Evolutionary conservation across 2,797 vertebrate genomes (phyloP).

Genomic region (Cuculus canorus): DNA sequence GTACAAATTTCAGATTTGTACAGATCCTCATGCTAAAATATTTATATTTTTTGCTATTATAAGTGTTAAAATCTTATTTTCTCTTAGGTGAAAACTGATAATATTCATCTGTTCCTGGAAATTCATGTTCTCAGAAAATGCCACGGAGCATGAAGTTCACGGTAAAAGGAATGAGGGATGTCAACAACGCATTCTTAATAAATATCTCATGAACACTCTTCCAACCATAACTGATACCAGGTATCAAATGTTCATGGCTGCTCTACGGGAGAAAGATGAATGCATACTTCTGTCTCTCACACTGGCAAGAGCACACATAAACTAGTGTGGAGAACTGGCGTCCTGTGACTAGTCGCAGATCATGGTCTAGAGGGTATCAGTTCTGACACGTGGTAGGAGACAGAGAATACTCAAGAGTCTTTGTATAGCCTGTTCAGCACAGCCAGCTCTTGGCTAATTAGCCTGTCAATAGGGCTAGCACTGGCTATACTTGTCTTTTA

Average conservation of each 20-base stretch:
- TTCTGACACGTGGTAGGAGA: not conserved
- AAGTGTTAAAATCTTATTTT: not conserved
- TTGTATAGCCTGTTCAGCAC: not conserved
- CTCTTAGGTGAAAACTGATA: not conserved
- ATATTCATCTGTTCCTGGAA: not conserved
- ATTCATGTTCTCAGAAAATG: not conserved
- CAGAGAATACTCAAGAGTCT: not conserved
- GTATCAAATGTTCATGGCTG: not conserved
- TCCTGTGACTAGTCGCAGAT: not conserved
- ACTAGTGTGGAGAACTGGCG: not conserved
- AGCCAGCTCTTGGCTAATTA: slow-evolving; percentile 37
- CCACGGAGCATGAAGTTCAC: not conserved
- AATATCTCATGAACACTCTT: not conserved
- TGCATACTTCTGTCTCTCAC: not conserved
- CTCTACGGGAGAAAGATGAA: not conserved
- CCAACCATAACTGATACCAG: not conserved
- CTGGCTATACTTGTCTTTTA: not conserved
- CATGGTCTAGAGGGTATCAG: not conserved
- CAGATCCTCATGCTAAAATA: not conserved
- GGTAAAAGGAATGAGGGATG: not conserved
- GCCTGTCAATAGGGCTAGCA: not conserved
- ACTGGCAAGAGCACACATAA: not conserved
- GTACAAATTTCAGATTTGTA: not conserved
- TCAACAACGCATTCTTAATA: not conserved
- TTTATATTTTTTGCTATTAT: not conserved